Base-by-base conservation (phyloP, 2,113 vertebrate species). In the Actenoides hombroni region DNA sequence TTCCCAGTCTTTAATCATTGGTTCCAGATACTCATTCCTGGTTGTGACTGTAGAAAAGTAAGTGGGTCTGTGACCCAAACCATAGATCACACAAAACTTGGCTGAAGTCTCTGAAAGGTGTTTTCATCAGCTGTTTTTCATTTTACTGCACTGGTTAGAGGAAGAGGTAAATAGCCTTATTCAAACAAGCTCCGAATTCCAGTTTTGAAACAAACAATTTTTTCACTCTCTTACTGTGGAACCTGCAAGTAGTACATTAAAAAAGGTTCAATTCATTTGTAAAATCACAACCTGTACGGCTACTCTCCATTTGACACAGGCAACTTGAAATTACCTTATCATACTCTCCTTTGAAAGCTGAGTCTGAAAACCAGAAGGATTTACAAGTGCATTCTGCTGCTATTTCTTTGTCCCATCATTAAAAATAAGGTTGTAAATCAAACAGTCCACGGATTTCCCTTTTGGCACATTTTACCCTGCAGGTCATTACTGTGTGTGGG, bases 371-470 rank as follows among this genome's bases (percentile, higher is more conserved):
- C 44, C 3, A 83, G 67, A 92, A 93, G 40, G 73, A 96, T 95
- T 97, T 96, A 94, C 64, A 94, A 46, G 59, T 83, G 28, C 48
- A 23, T 54, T 94, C 76, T 95, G 33, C 92, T 96, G 37, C 49
- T 92, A n/a, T 93, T 97, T 95, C 68, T 95, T 95, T 90, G 67
- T 94, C 20, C 80, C 44, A 49, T 71, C 76, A 64, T 94, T 97
- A 91, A 93, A 94, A 96, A 95, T 4, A 16, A 86, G 53, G 37
- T 6, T 70, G 61, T 95, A 96, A 94, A 94, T 97, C 95, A 97
- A 95, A 83, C 69, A 83, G 88, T 49, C 10, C 86, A 42, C 37
- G 76, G 86, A 78, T 96, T 95, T 96, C 94, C 76, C 75, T 91
- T 91, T 96, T 91, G 93, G 64, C 81, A 96, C 46, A 77, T 97